Conservation (phyloP, 2,113 vertebrate species). For the Sardina pilchardus region DNA sequence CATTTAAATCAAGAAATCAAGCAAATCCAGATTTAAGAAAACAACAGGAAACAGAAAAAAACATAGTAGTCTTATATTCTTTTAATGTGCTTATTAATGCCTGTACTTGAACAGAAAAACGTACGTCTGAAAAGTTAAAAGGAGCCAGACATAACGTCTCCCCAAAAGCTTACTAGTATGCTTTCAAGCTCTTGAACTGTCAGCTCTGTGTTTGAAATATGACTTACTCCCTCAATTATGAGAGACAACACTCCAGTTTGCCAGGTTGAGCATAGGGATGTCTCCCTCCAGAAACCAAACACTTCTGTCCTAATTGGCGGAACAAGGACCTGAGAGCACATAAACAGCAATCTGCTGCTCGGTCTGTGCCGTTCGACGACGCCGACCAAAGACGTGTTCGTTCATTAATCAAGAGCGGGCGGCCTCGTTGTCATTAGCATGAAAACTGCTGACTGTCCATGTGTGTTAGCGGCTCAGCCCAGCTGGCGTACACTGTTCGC, state of each 20-base stretch:
- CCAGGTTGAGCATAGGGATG: conserved; percentile 31
- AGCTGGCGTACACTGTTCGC: conserved; percentile 44
- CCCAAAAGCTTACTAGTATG: background rate
- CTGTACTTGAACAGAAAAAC: background rate
- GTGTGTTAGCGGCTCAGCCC: conserved; percentile 46
- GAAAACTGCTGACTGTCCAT: conserved; percentile 59
- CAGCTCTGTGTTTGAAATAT: conserved; percentile 40
- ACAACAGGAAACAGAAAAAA: background rate
- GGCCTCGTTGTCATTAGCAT: conserved; percentile 63
- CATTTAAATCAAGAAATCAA: background rate
- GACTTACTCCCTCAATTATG: conserved; percentile 36
- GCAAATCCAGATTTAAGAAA: background rate
- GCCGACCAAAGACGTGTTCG: conserved; percentile 44
- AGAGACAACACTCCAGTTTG: background rate
- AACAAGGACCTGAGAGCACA: conserved; percentile 43
- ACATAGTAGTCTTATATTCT: background rate
- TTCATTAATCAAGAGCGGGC: conserved; percentile 64
- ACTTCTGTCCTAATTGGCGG: conserved; percentile 51
- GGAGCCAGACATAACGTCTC: background rate
- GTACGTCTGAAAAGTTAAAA: background rate
- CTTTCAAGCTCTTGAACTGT: background rate
- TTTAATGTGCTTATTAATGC: background rate
- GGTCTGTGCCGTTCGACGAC: conserved; percentile 60
- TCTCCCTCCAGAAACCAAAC: conserved; percentile 45
- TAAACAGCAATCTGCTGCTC: conserved; percentile 55